Percentiles rank a stretch among this genome's conserved stretches.
Conservation (phyloP, 2,113 vertebrate species). For the Myotis lucifugus region DNA sequence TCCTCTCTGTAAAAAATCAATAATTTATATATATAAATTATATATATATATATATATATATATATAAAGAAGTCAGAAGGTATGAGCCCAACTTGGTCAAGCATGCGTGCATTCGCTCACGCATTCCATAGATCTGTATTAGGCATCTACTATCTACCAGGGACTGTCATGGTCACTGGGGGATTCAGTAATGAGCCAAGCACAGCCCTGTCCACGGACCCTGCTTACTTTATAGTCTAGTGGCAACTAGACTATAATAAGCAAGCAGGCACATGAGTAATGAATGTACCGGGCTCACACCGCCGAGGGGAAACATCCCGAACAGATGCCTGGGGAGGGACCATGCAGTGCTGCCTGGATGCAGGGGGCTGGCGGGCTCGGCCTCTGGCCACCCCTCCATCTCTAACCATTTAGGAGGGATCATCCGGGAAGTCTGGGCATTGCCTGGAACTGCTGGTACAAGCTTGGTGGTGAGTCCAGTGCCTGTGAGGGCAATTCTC, state of each 20-base stretch:
- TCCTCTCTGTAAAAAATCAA: no score
- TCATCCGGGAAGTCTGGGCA: not conserved
- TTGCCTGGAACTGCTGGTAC: not conserved
- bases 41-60: no score
- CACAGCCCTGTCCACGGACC: not conserved
- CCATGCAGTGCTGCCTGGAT: not conserved
- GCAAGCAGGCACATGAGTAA: fast-evolving
- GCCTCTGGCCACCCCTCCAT: not conserved
- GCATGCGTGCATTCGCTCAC: not conserved
- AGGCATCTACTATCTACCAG: not conserved
- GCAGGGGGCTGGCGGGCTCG: not conserved
- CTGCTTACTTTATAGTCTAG: not conserved
- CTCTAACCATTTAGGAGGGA: not conserved
- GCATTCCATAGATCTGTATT: fast-evolving
- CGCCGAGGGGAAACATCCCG: not conserved
- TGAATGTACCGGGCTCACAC: fast-evolving
- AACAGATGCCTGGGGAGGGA: no score
- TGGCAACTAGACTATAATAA: fast-evolving
- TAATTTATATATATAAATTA: no score
- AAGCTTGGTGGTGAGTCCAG: not conserved
- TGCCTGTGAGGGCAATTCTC: not conserved
- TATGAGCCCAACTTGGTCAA: not conserved
- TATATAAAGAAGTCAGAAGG: not conserved
- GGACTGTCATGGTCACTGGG: not conserved
- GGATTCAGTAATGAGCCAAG: not conserved